Percentiles rank a stretch among this genome's conserved stretches.
phyloP scores from a whole-genome alignment of 2,888 invertebrate genomes.

The Chromoteleia sp. region DNA sequence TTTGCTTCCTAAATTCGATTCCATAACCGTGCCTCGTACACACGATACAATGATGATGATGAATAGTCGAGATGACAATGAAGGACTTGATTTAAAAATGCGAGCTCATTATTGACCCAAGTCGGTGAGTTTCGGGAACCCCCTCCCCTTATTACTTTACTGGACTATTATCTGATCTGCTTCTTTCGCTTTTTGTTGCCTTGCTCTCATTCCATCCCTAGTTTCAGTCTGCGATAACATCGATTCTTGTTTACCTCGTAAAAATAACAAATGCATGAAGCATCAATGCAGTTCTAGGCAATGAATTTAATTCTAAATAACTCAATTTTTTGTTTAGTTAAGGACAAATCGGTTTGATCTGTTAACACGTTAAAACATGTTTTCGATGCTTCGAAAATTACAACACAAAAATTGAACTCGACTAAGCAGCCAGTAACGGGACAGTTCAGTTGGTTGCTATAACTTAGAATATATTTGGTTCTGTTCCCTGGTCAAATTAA shows the following conservation, averaged over 20 bases:
- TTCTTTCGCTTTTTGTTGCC: slow-evolving; percentile 54
- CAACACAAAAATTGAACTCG: no score
- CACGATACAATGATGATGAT: slow-evolving; percentile 74
- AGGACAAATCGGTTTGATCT: no score
- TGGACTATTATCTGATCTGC: slow-evolving; percentile 53
- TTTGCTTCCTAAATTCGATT: slow-evolving; percentile 55
- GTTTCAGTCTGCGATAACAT: slow-evolving; percentile 14
- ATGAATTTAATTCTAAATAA: no score
- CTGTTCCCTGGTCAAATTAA: no score
- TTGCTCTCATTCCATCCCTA: slow-evolving; percentile 11
- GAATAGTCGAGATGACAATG: slow-evolving; percentile 78
- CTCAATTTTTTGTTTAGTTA: no score
- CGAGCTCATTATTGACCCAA: slow-evolving; percentile 79
- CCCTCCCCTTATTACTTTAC: slow-evolving; percentile 30
- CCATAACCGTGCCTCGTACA: slow-evolving; percentile 25
- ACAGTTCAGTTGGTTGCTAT: no score
- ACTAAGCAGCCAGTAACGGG: no score
- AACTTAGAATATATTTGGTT: no score
- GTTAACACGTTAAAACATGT: no score
- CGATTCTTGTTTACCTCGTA: slow-evolving; percentile 23
- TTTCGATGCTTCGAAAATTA: no score
- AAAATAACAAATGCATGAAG: slow-evolving; percentile 13
- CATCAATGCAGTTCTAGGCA: not conserved
- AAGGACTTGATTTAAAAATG: slow-evolving; percentile 80
- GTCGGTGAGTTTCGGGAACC: slow-evolving; percentile 48